phyloP scores from a whole-genome alignment of 2,113 vertebrate species.

The Danio rerio region DNA sequence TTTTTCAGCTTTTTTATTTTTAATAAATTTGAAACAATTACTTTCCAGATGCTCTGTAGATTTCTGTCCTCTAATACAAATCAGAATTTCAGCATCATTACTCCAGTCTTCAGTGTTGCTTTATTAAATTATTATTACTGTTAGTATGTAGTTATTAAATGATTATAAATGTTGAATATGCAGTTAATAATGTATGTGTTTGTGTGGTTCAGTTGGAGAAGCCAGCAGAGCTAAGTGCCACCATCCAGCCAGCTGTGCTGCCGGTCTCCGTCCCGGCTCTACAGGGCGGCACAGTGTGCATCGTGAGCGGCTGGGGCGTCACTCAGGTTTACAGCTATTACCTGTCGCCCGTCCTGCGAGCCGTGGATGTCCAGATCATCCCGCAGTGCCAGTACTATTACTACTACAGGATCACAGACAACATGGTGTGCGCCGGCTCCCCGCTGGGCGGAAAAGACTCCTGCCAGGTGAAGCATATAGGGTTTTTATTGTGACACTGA shows the following conservation, averaged over 20 bases:
- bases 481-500: not conserved
- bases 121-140: too few species aligned
- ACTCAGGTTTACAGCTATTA: conserved; percentile 66
- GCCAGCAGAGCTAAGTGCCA: conserved; percentile 64
- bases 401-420: conserved; percentile 72
- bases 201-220: conserved; percentile 66
- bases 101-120: not conserved
- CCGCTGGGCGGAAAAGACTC: conserved; percentile 75
- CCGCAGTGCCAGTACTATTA: conserved; percentile 73
- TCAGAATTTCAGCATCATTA: not conserved
- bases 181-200: not conserved
- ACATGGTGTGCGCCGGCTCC: conserved; percentile 80
- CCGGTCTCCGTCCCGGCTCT: conserved; percentile 47
- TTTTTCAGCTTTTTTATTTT: too few species aligned
- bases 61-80: not conserved
- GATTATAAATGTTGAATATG: not conserved
- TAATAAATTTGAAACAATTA: too few species aligned
- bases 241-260: conserved; percentile 56
- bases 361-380: conserved; percentile 73
- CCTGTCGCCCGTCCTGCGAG: conserved; percentile 70
- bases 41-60: too few species aligned
- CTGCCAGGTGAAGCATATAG: conserved; percentile 70
- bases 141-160: not conserved
- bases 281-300: conserved; percentile 57
- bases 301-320: conserved; percentile 80